Base-by-base conservation (phyloP, 35 echinoderm and acorn worm genomes). In the Diadema setosum region DNA sequence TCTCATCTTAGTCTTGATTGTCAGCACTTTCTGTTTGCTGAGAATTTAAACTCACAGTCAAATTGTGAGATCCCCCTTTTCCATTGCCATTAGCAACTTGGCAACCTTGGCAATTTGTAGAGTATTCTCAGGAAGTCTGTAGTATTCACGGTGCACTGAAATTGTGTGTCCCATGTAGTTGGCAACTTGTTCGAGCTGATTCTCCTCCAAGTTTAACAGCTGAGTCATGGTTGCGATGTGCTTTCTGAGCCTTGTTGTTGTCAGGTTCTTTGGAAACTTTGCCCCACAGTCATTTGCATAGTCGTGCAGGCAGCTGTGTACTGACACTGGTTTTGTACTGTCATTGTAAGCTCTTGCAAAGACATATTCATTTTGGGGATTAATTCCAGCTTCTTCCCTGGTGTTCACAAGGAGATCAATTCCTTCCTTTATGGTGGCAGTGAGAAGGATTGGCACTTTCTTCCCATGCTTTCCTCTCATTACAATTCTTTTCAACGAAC, bases 41-140 rank as follows among this genome's bases (percentile, higher is more conserved):
- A n/a, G n/a, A n/a, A n/a, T n/a, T n/a, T n/a, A n/a, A n/a, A n/a
- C n/a, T n/a, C n/a, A n/a, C n/a, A n/a, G n/a, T n/a, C n/a, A n/a
- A n/a, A n/a, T n/a, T n/a, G n/a, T n/a, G n/a, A n/a, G n/a, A n/a
- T n/a, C n/a, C n/a, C 91, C 91, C 27, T 74, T 5, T 20, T 93
- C 85, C 5, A 65, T 48, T 18, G 78, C 75, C 6, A 90, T 6
- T 27, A 94, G 27, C 14, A 94, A 70, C 46, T 94, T 94, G 16
- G 81, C 67, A 3, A 94, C 82, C 36, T 94, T 94, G 2, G 87
- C 60, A 5, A 94, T 21, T 86, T 90, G 63, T 12, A 94, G 2
- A 4, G 93, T 82, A 5, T 69, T 45, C 14, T 86, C 87, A 11
- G 30, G 40, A 9, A 90, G 49, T 3, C 93, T 17, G 31, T 94